Evolutionary conservation across 2,888 invertebrate species (phyloP).

Genomic region (Baronia brevicornis): DNA sequence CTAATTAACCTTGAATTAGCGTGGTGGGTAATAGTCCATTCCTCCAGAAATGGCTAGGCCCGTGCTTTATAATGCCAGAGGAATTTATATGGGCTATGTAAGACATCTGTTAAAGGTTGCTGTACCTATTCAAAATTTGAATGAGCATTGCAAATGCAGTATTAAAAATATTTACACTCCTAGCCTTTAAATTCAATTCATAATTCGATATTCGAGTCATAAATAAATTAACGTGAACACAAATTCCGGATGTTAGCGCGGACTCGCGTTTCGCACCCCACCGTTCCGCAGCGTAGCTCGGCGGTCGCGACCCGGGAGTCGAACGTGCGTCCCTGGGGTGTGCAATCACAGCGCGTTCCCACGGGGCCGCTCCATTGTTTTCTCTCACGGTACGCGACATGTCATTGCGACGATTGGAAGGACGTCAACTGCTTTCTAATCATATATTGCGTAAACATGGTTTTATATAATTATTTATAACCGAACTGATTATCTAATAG

Average conservation of each 20-base stretch:
- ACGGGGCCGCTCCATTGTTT: constrained; percentile 54
- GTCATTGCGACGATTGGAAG: constrained; percentile 58
- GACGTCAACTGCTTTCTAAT: constrained; percentile 47
- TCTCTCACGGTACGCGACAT: constrained; percentile 68
- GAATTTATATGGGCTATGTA: too few relatives aligned
- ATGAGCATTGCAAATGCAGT: too few relatives aligned
- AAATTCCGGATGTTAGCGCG: constrained; percentile 52
- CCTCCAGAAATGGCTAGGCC: too few relatives aligned
- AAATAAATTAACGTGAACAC: constrained; percentile 34
- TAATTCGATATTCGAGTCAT: constrained; percentile 11
- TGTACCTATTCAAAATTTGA: too few relatives aligned
- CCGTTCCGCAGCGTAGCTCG: constrained; percentile 52
- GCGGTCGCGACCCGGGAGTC: constrained; percentile 34
- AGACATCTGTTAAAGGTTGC: too few relatives aligned
- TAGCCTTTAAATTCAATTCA: constrained; percentile 6
- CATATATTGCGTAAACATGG: constrained; percentile 27
- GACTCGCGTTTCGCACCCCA: constrained; percentile 60
- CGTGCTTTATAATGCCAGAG: too few relatives aligned
- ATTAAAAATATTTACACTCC: constrained; percentile 1
- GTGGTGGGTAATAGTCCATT: too few relatives aligned
- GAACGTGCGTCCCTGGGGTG: constrained; percentile 52
- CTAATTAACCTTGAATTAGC: too few relatives aligned
- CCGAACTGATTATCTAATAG: constrained; percentile 17
- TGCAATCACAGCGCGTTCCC: constrained; percentile 64
- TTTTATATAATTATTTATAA: constrained; percentile 7